Conservation (phyloP, 2,113 vertebrate genomes). For the Helogale parvula region DNA sequence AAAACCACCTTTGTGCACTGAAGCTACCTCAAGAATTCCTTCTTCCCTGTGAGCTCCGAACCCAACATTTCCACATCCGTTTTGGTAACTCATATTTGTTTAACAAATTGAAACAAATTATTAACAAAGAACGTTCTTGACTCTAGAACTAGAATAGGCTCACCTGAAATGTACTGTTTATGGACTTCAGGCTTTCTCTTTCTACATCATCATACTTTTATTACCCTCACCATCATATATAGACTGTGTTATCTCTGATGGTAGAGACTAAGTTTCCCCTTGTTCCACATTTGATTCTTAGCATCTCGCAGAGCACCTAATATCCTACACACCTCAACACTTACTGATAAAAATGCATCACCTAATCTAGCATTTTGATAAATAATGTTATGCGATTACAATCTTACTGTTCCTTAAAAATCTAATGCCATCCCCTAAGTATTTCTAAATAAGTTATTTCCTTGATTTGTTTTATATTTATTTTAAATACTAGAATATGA, state of each 20-base stretch:
- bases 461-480: neutral
- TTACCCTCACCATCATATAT: accelerated
- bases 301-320: neutral
- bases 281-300: neutral
- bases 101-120: neutral
- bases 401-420: neutral
- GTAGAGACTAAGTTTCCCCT: neutral
- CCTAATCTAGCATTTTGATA: neutral
- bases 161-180: neutral
- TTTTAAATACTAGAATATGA: neutral
- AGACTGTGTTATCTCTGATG: neutral
- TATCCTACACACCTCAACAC: neutral
- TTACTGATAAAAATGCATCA: neutral
- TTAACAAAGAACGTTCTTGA: neutral
- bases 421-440: neutral
- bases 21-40: no score
- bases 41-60: no score
- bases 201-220: neutral
- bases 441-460: neutral
- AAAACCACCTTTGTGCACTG: no score
- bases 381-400: neutral
- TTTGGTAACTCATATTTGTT: neutral
- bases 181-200: neutral
- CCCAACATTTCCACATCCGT: neutral
- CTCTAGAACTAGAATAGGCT: neutral